Conservation (phyloP, 2,113 vertebrate species). For the Gila orcuttii region DNA sequence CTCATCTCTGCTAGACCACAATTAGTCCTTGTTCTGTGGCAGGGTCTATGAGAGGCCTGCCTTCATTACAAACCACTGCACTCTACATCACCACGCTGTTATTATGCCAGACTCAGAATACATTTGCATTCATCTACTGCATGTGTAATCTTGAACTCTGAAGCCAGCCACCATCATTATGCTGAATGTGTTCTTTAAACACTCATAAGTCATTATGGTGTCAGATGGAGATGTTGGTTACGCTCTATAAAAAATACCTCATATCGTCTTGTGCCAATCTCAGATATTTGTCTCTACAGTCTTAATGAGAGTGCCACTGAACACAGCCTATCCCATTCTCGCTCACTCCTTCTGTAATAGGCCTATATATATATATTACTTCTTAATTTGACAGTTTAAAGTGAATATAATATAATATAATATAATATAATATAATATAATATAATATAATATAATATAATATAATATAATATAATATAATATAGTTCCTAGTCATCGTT, state of each 20-base stretch:
- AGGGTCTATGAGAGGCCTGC: conserved; percentile 24
- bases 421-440: neutral
- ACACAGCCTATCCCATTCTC: neutral
- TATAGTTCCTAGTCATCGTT: neutral
- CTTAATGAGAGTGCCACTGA: neutral
- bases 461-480: neutral
- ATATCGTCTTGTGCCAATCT: neutral
- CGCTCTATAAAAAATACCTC: neutral
- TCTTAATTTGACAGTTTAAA: neutral
- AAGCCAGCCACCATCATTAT: neutral
- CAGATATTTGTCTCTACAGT: neutral
- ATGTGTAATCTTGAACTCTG: neutral
- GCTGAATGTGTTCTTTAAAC: conserved; percentile 12
- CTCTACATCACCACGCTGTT: conserved; percentile 44
- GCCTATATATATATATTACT: no score
- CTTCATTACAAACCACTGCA: conserved; percentile 37
- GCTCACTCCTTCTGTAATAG: neutral
- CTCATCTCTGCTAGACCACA: conserved; percentile 26
- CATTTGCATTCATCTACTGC: conserved; percentile 41
- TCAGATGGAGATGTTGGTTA: neutral
- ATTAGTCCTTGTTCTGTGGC: conserved; percentile 41
- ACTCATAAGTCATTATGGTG: neutral
- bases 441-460: neutral
- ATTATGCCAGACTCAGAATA: conserved; percentile 45
- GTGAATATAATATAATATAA: neutral